phyloP scores from a whole-genome alignment of 2,797 vertebrate species.

The Coranthus polyacanthus region DNA sequence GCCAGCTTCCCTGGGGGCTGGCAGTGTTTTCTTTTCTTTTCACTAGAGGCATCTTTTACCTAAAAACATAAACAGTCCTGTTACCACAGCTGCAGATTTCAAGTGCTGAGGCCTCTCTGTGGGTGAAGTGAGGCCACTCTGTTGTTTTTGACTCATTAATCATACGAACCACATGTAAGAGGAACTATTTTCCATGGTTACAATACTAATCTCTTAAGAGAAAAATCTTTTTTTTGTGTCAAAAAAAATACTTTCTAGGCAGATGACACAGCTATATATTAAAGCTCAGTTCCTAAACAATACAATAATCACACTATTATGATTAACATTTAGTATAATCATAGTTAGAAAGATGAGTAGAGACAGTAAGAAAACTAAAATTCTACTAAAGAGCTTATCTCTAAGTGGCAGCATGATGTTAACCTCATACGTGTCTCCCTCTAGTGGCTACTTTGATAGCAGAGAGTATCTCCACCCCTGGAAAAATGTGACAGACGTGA shows the following conservation, averaged over 20 bases:
- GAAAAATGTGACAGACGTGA: no score
- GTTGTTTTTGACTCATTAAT: constrained; percentile 46
- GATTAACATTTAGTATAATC: background rate
- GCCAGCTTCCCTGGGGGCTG: constrained; percentile 21
- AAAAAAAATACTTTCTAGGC: constrained; percentile 1
- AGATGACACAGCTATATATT: background rate
- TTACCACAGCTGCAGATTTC: constrained; percentile 58
- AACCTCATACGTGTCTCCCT: constrained; percentile 53
- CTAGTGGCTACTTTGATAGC: constrained; percentile 50
- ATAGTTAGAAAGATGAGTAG: background rate
- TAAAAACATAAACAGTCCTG: constrained; percentile 58
- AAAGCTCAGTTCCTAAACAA: background rate
- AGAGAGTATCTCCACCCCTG: background rate
- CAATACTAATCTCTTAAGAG: constrained; percentile 9
- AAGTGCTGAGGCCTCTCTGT: constrained; percentile 30
- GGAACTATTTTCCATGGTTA: constrained; percentile 9
- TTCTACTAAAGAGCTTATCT: background rate
- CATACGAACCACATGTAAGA: constrained; percentile 28
- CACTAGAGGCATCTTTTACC: constrained; percentile 37
- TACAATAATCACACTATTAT: background rate
- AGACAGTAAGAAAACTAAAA: background rate
- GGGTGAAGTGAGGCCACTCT: constrained; percentile 31
- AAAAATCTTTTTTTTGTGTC: constrained; percentile 3
- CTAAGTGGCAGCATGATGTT: background rate
- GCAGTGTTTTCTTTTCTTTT: constrained; percentile 43